phyloP scores from a whole-genome alignment of 2,797 vertebrate genomes.

The Adrianichthys oophorus region DNA sequence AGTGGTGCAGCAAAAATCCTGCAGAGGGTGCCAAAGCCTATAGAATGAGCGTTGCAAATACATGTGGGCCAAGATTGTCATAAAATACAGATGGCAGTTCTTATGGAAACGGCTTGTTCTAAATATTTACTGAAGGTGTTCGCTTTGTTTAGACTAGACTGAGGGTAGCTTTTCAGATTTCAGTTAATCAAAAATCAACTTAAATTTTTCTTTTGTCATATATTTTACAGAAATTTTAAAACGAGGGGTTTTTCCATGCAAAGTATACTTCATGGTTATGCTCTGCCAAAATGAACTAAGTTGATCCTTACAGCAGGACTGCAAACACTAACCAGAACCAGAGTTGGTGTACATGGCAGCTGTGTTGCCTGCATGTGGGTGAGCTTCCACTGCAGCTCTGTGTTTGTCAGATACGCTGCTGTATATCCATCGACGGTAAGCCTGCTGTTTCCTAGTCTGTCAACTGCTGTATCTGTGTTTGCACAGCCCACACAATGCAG shows the following conservation, averaged over 20 bases:
- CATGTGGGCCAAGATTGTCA: not conserved
- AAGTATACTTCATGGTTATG: too few relatives aligned
- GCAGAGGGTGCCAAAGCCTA: slow-evolving; percentile 73
- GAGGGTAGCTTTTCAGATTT: not conserved
- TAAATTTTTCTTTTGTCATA: too few relatives aligned
- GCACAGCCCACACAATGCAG: slow-evolving; percentile 6
- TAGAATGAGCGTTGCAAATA: slow-evolving; percentile 28
- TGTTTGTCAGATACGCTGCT: slow-evolving; percentile 44
- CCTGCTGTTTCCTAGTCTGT: slow-evolving; percentile 49
- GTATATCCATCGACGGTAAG: slow-evolving; percentile 40
- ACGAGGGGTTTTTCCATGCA: not conserved
- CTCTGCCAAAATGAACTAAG: too few relatives aligned
- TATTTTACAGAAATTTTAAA: not conserved
- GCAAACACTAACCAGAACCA: slow-evolving; percentile 36
- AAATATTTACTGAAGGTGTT: not conserved
- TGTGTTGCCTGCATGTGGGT: slow-evolving; percentile 10
- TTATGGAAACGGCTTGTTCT: not conserved
- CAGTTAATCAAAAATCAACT: not conserved
- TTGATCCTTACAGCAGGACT: not conserved
- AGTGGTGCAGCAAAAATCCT: slow-evolving; percentile 46
- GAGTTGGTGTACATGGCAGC: slow-evolving; percentile 14
- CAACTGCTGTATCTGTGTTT: slow-evolving; percentile 40
- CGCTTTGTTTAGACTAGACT: not conserved
- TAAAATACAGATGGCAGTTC: not conserved
- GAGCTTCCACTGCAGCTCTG: slow-evolving; percentile 17